Evolutionary conservation across 2,888 invertebrate genomes (phyloP).

Genomic region (Morinoia aosen): DNA sequence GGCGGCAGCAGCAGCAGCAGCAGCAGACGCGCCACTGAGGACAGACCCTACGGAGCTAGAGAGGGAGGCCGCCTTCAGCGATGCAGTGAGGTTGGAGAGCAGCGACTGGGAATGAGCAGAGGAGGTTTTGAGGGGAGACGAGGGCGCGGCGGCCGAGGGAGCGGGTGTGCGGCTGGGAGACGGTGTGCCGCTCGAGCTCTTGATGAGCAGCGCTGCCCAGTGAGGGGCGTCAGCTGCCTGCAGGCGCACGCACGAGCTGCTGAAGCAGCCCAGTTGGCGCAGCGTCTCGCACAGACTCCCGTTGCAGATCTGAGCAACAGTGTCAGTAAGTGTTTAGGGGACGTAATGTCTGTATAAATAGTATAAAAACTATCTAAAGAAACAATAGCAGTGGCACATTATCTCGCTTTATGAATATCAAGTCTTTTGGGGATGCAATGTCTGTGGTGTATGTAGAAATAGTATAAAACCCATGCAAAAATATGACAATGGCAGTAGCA

Average conservation of each 20-base stretch:
- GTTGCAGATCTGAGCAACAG: slow-evolving; percentile 83
- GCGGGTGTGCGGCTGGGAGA: neutral
- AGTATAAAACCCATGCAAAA: no score
- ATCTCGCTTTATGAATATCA: no score
- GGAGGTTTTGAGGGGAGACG: slow-evolving; percentile 7
- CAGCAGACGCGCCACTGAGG: slow-evolving; percentile 13
- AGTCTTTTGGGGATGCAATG: no score
- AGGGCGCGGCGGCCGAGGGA: neutral
- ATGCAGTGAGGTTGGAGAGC: slow-evolving; percentile 13
- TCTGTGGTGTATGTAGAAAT: no score
- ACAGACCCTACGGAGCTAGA: neutral
- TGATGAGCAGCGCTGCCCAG: slow-evolving; percentile 51
- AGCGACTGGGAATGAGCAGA: slow-evolving; percentile 20
- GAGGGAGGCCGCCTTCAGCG: neutral
- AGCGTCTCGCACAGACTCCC: slow-evolving; percentile 94
- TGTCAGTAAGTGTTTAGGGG: neutral
- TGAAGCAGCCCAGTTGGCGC: slow-evolving; percentile 91
- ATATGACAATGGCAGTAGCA: no score
- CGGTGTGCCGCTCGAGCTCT: neutral
- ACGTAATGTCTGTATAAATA: neutral
- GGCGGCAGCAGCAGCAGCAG: neutral
- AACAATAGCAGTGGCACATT: neutral
- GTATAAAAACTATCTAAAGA: neutral
- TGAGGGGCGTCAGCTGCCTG: slow-evolving; percentile 69
- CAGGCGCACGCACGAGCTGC: slow-evolving; percentile 70